Base-by-base conservation (phyloP, 2,888 invertebrate species). In the Adela reaumurella region DNA sequence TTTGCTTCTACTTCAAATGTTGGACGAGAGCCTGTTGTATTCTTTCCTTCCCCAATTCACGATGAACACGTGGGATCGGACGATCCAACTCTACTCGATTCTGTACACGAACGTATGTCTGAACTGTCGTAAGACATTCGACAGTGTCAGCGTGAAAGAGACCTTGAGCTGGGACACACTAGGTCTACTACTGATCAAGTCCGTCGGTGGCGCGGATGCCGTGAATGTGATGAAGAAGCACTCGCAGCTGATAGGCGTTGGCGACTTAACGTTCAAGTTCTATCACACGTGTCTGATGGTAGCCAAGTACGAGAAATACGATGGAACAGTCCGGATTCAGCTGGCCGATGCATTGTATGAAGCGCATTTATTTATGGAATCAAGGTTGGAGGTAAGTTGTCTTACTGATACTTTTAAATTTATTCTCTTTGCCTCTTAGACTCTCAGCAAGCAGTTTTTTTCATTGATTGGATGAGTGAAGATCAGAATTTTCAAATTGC, bases 91-190 rank as follows among this genome's bases (percentile, higher is more conserved):
- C n/a, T 76, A 83, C 35, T 76, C 81, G 0, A 83, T 80, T 14
- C 65, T 86, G 48, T 81, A 82, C 53, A 74, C 74, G 0, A 81
- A 82, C 46, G 69, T 70, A 19, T 89, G 88, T 62, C 62, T 87
- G 43, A 84, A 84, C 62, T 89, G 88, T 58, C 81, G 79, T 2
- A 77, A 71, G 49, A 68, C 67, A 45, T 73, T 81, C 46, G 62
- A 67, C 20, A 64, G 80, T 53, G 66, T 78, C 45, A 69, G 70
- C 1, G 73, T 78, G 0, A 73, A 66, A 47, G 66, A 74, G 46
- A 78, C 84, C 52, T 59, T 83, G 20, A 70, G 72, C 58, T 89
- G 88, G 88, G 83, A 79, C 43, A 76, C 80, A 43, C 62, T 88
- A 11, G 83, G 82, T 2, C 68, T 74, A 2, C 61, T 84, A 19